Base-by-base conservation (phyloP, 1,140 invertebrate species). In the Lordiphosa mommai region DNA sequence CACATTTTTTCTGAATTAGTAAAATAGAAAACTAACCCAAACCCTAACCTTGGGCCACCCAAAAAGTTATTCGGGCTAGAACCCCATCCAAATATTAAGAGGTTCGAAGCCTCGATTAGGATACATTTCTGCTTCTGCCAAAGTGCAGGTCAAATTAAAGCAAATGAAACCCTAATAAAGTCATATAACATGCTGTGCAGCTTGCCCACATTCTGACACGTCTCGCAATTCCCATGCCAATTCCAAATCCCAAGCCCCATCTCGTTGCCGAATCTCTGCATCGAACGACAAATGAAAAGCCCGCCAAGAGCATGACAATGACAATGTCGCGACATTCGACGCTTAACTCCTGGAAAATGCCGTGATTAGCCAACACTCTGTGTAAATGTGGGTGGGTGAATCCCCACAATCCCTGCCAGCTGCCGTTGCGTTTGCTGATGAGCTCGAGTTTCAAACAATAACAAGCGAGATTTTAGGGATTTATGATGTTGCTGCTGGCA, bases 391-490 rank as follows among this genome's bases (percentile, higher is more conserved):
- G 32, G 36, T 30, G n/a, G 32, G 46, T 47, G 14, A 17, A n/a
- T n/a, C n/a, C n/a, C n/a, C n/a, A 57, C 40, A 59, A 50, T 57
- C 48, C 53, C 32, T 20, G 23, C 33, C 23, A 27, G 20, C 51
- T 52, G 49, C 34, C 44, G 48, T 27, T 4, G 23, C 23, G 23
- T 47, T 65, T 34, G 55, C 51, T 77, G 76, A 84, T 84, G 76
- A 84, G 77, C 77, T 77, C 61, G 60, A 67, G 52, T 84, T 85
- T 69, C 72, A 68, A 77, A 84, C 77, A 84, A 84, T 77, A 84
- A 84, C 77, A 77, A 61, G 37, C 64, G 50, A 77, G 77, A 72
- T 84, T 84, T 84, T 57, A 74, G 68, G 77, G 77, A 84, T 84
- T 84, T 84, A 82, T 82, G 76, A 82, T 71, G 76, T 72, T 68